Evolutionary conservation across 2,888 invertebrate species (phyloP), one percentile per base, ranked within the genome.

Genomic region (Palloptera scutellata): DNA sequence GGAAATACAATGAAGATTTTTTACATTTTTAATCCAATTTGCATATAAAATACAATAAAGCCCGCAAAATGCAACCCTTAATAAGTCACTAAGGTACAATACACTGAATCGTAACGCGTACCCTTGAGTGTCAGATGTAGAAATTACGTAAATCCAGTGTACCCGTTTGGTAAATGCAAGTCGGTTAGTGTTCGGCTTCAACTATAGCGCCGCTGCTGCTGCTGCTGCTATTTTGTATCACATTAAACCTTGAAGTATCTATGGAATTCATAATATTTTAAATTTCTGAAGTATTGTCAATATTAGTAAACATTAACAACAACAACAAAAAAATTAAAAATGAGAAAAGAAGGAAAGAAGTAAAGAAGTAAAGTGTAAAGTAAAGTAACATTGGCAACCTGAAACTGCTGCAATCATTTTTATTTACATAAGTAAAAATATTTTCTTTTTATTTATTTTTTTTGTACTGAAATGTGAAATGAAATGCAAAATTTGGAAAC

Each of bases 251-350:
- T 53, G 5, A 12, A 13, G 15, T 78, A 79, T 48, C 48, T n/a
- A 13, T 48, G 48, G n/a, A 48, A 48, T 4, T 48, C 11, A 15
- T 48, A 15, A n/a, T 19, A 54, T 6, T 66, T 60, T 52, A 69
- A 71, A 72, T 71, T 73, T 73, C 74, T 75, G 76, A 81, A 80
- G 80, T 78, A 81, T 78, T 82, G 80, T 81, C 81, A 81, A 82
- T 81, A 81, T 81, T 82, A 80, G 80, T 81, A 81, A 82, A 82
- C 81, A 81, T 81, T 82, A 81, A 81, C n/a, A 52, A 30, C 30
- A 52, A n/a, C n/a, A n/a, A n/a, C 52, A n/a, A 59, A 59, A 64
- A 30, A 58, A n/a, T n/a, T 48, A 12, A 41, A 64, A 58, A 57
- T 57, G 19, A 52, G 59, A 43, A 65, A 15, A 40, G 59, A 8